Base-by-base conservation (phyloP, 2,888 invertebrate species). In the Meteorus cinctellus region DNA sequence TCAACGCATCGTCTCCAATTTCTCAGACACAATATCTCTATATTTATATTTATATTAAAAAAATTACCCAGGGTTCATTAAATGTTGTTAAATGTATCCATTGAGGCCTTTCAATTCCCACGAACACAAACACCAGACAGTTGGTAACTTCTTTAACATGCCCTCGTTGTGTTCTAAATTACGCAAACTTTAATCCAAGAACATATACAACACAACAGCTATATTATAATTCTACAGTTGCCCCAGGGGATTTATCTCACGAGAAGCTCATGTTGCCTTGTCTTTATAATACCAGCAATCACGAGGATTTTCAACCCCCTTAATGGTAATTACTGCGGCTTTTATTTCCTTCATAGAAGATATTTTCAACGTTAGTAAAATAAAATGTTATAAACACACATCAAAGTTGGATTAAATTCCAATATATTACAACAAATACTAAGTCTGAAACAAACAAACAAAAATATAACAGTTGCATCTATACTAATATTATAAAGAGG, bases 81-180 rank as follows among this genome's bases (percentile, higher is more conserved):
- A n/a, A 5, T 41, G 5, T 4, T n/a, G 36, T 41, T 19, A 19
- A 19, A 55, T 55, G 8, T 19, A 65, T 65, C 29, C 19, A 65
- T 65, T 36, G 16, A 65, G 34, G 36, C 12, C 14, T 75, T 75
- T 75, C 75, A 77, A 75, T 78, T 78, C 78, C 77, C 78, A 78
- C 78, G 78, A 78, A 78, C 68, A 75, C 55, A 62, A 62, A 51
- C 66, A 36, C 45, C 27, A n/a, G 70, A 65, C 74, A 74, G 68
- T 68, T 67, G 71, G 55, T 72, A 62, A 48, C 55, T 78, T 76
- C 74, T 68, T 68, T 68, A 67, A 71, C 72, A 27, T 71, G 73
- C 48, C 72, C 55, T 74, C 62, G 63, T 70, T 72, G 70, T 78
- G 72, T 69, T 74, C 78, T 74, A 78, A 27, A 60, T 67, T 16